Base-by-base conservation (phyloP, 2,113 vertebrate species). In the Amia ocellicauda region DNA sequence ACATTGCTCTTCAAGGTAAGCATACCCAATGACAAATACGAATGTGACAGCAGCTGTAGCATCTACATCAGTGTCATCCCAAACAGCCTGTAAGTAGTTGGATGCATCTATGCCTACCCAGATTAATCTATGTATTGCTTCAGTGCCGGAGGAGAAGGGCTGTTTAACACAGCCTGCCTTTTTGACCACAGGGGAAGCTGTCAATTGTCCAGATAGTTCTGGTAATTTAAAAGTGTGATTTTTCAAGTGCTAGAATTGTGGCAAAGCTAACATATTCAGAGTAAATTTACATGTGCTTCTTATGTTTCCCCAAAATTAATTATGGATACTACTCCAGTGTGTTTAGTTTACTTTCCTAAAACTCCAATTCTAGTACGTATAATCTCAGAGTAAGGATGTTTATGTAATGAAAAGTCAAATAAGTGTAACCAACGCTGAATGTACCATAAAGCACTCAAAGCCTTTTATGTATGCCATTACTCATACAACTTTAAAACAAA, bases 161-260 rank as follows among this genome's bases (percentile, higher is more conserved):
- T 24, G 45, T 45, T 55, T 66, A 70, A 69, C 69, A 67, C 62
- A 66, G 74, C 63, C 31, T 53, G 29, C 67, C 71, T 76, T 77
- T 80, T 75, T 84, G 80, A 85, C 88, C 83, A 83, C 78, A 69
- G 79, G 85, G 79, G 82, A 82, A 83, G 82, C 78, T 81, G 84
- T 81, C 85, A 84, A 82, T 78, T 80, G 81, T 82, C 82, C 85
- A 81, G 86, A 90, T 90, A 88, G 86, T 89, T 89, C 85, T 87
- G 85, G 72, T 77, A 78, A 85, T 87, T 89, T 86, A 29, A 80
- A 73, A 67, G 68, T 20, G 72, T 56, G 69, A 56, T 64, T 36
- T 61, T 62, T 51, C 28, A 69, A 68, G 68, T 56, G 57, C 49
- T 54, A 64, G 62, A 52, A 60, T 62, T 62, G 67, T 60, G 62